phyloP scores from a whole-genome alignment of 2,888 invertebrate genomes.

The Drosophila lacicola region DNA sequence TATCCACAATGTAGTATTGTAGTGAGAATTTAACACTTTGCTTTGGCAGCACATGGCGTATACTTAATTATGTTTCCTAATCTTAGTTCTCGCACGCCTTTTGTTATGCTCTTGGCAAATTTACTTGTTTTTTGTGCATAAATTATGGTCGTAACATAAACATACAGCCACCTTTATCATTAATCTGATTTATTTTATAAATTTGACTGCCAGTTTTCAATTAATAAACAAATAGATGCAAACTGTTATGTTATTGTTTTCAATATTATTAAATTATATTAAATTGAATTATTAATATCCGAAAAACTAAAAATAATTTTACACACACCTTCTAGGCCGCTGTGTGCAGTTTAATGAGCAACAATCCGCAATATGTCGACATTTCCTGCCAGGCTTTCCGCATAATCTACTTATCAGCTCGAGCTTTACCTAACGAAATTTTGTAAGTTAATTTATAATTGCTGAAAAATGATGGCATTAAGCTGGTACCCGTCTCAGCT shows the following conservation, averaged over 20 bases:
- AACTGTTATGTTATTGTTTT: too few relatives aligned
- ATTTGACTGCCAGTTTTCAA: slow-evolving; percentile 47
- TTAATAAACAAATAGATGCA: too few relatives aligned
- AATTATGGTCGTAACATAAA: not conserved
- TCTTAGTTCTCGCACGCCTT: not conserved
- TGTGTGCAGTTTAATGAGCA: not conserved
- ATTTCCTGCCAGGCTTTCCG: not conserved
- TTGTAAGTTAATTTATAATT: not conserved
- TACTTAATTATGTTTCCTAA: not conserved
- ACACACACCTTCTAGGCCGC: not conserved
- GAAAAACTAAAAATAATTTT: not conserved
- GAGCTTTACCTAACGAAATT: not conserved
- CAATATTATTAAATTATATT: too few relatives aligned
- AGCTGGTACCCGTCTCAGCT: not conserved
- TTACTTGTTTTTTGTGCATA: not conserved
- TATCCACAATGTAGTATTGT: not conserved
- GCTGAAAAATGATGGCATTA: too few relatives aligned
- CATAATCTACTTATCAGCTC: not conserved
- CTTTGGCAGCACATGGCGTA: slow-evolving; percentile 3
- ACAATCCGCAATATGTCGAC: not conserved
- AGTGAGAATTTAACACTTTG: not conserved
- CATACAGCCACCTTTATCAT: not conserved
- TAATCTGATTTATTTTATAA: slow-evolving; percentile 19
- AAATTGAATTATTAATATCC: too few relatives aligned
- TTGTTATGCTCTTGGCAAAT: not conserved